These are phyloP conservation scores for Apteryx owenii DNA, from an alignment of 2,113 vertebrate genomes.

Conservation along the genomic window DNA sequence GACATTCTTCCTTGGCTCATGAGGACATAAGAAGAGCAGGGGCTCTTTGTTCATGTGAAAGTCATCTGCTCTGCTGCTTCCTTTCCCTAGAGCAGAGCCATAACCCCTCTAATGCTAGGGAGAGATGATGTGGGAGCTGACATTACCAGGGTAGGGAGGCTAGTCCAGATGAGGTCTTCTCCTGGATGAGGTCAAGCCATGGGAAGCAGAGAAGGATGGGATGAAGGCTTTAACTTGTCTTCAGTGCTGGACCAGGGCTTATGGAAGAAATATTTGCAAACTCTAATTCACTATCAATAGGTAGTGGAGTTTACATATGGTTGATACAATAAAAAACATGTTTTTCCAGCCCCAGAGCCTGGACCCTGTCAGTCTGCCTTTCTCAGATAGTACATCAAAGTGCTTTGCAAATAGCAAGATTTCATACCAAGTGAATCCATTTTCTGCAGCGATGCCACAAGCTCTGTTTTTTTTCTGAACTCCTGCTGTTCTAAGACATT, in stretches of 20 bases:
- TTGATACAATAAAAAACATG: not conserved
- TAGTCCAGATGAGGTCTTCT: not conserved
- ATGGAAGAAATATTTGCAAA: not conserved
- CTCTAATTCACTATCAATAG: not conserved
- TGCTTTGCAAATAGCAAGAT: not conserved
- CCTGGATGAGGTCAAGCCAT: not conserved
- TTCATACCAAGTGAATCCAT: not conserved
- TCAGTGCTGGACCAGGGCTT: not conserved
- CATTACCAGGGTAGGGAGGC: not conserved
- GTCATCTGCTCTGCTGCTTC: not conserved
- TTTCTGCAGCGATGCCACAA: not conserved
- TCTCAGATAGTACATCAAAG: not conserved
- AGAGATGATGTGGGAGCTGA: not conserved
- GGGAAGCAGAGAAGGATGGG: not conserved
- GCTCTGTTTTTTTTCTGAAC: not conserved
- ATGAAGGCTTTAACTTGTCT: not conserved
- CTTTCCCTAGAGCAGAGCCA: not conserved
- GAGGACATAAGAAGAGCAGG: not conserved
- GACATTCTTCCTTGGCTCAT: not conserved
- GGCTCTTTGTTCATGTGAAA: not conserved
- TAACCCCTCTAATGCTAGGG: not conserved
- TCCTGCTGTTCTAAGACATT: not conserved
- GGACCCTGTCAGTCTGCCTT: not conserved
- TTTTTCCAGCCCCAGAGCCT: not conserved
- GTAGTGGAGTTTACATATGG: not conserved